Conservation (phyloP, 2,888 invertebrate genomes). For the Hymenopus coronatus region DNA sequence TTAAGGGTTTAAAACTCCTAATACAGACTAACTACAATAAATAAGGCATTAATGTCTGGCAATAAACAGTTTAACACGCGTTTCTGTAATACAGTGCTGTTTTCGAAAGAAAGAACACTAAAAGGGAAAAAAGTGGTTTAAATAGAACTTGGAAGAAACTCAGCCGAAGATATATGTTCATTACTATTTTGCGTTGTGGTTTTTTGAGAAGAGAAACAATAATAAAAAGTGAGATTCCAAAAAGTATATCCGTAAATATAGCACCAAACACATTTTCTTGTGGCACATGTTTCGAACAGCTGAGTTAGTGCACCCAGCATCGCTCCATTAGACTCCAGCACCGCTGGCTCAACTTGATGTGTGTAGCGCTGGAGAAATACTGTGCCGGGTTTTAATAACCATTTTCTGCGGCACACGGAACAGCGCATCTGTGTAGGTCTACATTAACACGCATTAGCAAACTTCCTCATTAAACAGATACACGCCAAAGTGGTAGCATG, state of each 20-base stretch:
- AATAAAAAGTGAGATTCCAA: not conserved
- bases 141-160: too few relatives aligned
- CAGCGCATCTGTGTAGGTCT: not conserved
- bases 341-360: not conserved
- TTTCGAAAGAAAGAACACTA: too few relatives aligned
- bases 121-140: too few relatives aligned
- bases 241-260: not conserved
- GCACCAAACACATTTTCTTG: not conserved
- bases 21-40: too few relatives aligned
- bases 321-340: not conserved
- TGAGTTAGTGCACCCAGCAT: not conserved
- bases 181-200: too few relatives aligned
- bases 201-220: too few relatives aligned
- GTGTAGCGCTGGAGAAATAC: not conserved
- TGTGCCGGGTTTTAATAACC: not conserved
- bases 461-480: not conserved
- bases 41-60: too few relatives aligned
- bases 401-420: not conserved
- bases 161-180: too few relatives aligned
- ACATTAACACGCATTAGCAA: not conserved
- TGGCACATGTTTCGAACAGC: not conserved
- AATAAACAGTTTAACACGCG: too few relatives aligned
- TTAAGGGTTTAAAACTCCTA: too few relatives aligned
- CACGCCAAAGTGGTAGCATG: not conserved
- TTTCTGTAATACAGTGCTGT: too few relatives aligned